A percentile compares a stretch with the other conserved stretches of the same genome.
Conservation (phyloP, 1,140 invertebrate genomes). For the Battus philenor region DNA sequence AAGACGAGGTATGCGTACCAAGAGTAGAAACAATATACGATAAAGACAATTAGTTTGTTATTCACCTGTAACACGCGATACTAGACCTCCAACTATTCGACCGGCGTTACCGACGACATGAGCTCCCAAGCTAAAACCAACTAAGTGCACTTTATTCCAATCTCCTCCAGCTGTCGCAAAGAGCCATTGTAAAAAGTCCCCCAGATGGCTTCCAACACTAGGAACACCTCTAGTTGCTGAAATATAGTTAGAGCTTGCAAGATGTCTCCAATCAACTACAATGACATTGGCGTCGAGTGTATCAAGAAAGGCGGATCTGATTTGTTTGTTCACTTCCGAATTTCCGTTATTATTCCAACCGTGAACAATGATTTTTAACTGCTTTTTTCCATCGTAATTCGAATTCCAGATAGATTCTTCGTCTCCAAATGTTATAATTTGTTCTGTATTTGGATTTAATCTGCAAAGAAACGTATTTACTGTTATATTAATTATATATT, state of each 20-base stretch:
- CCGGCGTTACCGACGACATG: constrained; percentile 87
- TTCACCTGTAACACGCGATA: constrained; percentile 36
- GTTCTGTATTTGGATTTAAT: constrained; percentile 28
- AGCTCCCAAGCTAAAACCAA: constrained; percentile 89
- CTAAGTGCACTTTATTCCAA: constrained; percentile 80
- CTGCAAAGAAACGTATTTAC: constrained; percentile 23
- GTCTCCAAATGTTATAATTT: constrained; percentile 34
- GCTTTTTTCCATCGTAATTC: constrained; percentile 30
- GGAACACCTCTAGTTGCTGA: constrained; percentile 71
- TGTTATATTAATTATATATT: too few relatives aligned
- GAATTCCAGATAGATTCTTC: constrained; percentile 36
- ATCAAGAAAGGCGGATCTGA: constrained; percentile 58
- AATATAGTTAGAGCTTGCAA: constrained; percentile 45
- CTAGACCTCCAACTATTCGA: constrained; percentile 44
- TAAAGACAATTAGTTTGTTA: too few relatives aligned
- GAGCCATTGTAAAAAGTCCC: constrained; percentile 43
- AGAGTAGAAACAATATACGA: too few relatives aligned
- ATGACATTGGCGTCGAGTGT: constrained; percentile 76
- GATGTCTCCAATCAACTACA: constrained; percentile 54
- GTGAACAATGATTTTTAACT: constrained; percentile 43
- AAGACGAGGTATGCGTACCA: too few relatives aligned
- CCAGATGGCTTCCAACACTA: constrained; percentile 44
- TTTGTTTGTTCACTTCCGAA: constrained; percentile 28
- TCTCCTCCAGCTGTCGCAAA: constrained; percentile 31
- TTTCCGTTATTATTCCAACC: constrained; percentile 52